These are phyloP conservation scores for Acrobeloides nanus DNA, from an alignment of 2,888 invertebrate species.

Conservation along the genomic window DNA sequence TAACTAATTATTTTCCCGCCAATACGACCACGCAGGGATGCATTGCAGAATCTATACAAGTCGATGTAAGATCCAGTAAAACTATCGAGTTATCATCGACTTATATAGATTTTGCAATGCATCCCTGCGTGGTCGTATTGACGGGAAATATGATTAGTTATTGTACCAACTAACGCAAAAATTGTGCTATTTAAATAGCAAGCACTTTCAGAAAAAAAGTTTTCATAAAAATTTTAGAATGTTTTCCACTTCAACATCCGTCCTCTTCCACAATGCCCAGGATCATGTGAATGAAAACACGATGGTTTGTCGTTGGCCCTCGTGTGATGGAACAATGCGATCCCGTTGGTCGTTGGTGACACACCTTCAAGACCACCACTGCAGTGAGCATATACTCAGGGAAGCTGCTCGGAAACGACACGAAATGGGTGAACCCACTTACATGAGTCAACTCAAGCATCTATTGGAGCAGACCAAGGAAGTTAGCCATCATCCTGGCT, in stretches of 20 bases:
- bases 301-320: constrained; percentile 39
- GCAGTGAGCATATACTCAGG: constrained; percentile 68
- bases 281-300: constrained; percentile 28
- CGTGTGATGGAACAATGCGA: constrained; percentile 42
- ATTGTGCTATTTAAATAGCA: too few relatives aligned
- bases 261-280: constrained; percentile 32
- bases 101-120: too few relatives aligned
- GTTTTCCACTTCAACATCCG: constrained; percentile 25
- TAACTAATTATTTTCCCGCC: too few relatives aligned
- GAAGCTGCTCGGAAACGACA: constrained; percentile 66
- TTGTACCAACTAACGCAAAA: too few relatives aligned
- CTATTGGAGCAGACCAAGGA: constrained; percentile 55
- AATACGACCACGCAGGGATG: too few relatives aligned
- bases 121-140: too few relatives aligned
- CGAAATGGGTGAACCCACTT: constrained; percentile 52
- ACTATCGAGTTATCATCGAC: too few relatives aligned
- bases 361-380: constrained; percentile 86
- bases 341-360: constrained; percentile 80
- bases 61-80: too few relatives aligned
- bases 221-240: too few relatives aligned
- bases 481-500: constrained; percentile 71
- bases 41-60: too few relatives aligned
- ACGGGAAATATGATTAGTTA: too few relatives aligned
- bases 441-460: constrained; percentile 21
- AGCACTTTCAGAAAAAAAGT: too few relatives aligned